A percentile compares a stretch with the other conserved stretches of the same genome.
These are phyloP conservation scores for Paelopatides confundens DNA, from an alignment of 53 echinoderm and acorn worm genomes.

Conservation along the genomic window DNA sequence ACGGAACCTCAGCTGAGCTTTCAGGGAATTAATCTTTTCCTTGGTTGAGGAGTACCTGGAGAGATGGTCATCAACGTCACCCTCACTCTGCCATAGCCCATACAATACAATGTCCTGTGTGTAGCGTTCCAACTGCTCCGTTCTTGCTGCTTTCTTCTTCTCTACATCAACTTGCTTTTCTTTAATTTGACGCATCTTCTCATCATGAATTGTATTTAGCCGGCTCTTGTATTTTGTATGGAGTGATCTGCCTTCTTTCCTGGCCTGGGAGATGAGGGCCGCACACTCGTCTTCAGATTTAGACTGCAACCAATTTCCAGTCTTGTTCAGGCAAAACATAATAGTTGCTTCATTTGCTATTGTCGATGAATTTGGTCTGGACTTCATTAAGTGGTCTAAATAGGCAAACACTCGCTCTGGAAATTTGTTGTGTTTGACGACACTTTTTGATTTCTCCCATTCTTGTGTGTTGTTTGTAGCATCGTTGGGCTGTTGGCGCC, in stretches of 20 bases:
- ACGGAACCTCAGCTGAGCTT: background rate
- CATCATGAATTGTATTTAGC: background rate
- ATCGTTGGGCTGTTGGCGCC: too few species aligned
- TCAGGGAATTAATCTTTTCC: background rate
- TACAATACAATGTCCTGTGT: too few species aligned
- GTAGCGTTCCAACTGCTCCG: too few species aligned
- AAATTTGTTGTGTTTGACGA: slow-evolving; percentile 22
- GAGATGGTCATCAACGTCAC: too few species aligned
- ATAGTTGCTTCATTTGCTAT: too few species aligned
- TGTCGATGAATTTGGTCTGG: background rate
- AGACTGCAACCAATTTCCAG: background rate
- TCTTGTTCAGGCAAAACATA: slow-evolving; percentile 40
- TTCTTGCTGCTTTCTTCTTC: too few species aligned
- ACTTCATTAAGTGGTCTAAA: slow-evolving; percentile 23
- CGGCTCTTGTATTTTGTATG: background rate
- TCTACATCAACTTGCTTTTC: background rate
- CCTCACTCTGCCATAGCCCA: too few species aligned
- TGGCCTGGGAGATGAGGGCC: background rate
- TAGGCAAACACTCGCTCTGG: slow-evolving; percentile 21
- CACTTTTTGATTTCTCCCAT: too few species aligned
- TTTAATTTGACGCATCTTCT: background rate
- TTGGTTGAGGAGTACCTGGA: too few species aligned
- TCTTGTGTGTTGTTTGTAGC: too few species aligned
- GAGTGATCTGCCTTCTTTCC: background rate
- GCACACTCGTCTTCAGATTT: background rate